Conservation (phyloP, 2,888 invertebrate genomes). For the Agrilus biguttatus region DNA sequence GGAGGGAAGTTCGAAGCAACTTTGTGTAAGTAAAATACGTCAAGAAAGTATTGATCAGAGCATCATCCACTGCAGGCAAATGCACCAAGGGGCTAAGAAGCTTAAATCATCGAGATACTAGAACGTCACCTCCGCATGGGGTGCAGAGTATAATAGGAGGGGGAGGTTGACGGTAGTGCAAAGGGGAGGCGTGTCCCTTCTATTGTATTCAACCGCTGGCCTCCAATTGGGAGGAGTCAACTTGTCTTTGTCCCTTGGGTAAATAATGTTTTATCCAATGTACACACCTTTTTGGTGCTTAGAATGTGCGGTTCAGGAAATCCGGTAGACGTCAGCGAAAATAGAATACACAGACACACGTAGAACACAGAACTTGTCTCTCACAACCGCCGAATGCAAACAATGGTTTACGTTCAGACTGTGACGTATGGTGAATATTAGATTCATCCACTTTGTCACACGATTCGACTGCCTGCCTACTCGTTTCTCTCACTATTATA, state of each 20-base stretch:
- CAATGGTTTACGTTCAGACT: constrained; percentile 30
- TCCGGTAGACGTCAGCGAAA: constrained; percentile 8
- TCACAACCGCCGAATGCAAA: constrained; percentile 27
- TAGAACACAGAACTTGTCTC: constrained; percentile 18
- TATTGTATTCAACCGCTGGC: constrained; percentile 33
- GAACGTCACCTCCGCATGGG: constrained; percentile 8
- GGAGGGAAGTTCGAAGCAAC: too few relatives aligned
- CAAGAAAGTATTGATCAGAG: too few relatives aligned
- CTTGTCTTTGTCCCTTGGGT: constrained; percentile 43
- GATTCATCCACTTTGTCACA: constrained; percentile 27
- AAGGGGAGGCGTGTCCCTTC: constrained; percentile 11
- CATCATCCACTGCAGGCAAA: too few relatives aligned
- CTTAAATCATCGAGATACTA: constrained; percentile 5
- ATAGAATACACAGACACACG: not conserved
- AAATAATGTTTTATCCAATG: constrained; percentile 61
- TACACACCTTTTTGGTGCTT: constrained; percentile 40
- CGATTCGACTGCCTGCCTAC: constrained; percentile 24
- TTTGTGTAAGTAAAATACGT: too few relatives aligned
- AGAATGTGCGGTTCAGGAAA: constrained; percentile 29
- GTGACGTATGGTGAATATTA: constrained; percentile 27
- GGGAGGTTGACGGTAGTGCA: constrained; percentile 19
- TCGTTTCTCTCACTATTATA: constrained; percentile 3
- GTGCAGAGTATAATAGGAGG: too few relatives aligned
- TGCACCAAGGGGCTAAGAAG: too few relatives aligned
- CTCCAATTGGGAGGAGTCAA: constrained; percentile 29